Conservation (phyloP, 2,888 invertebrate genomes). For the Imbricaverruca yamaguchii region DNA sequence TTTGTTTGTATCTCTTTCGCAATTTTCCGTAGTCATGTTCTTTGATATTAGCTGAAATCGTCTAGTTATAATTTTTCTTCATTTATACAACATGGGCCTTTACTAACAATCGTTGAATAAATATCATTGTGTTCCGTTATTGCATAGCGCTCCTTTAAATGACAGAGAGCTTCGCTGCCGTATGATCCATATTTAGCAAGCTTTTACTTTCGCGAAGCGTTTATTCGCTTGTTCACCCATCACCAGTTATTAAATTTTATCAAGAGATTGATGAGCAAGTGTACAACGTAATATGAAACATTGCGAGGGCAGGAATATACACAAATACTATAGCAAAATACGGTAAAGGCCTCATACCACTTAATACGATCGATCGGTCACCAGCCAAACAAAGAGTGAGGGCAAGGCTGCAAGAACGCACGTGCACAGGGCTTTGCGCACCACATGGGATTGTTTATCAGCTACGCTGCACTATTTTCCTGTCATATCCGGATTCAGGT, state of each 20-base stretch:
- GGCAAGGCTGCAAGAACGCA: too few species aligned
- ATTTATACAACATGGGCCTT: too few species aligned
- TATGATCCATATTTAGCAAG: background rate
- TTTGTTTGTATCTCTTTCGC: background rate
- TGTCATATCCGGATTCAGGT: background rate
- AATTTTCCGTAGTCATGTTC: background rate
- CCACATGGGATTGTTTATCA: too few species aligned
- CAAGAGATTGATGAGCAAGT: background rate
- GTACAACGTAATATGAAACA: background rate
- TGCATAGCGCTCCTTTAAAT: background rate
- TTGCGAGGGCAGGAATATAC: too few species aligned
- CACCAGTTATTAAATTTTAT: background rate
- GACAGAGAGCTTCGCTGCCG: background rate
- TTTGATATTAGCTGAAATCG: background rate
- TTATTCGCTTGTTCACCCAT: background rate
- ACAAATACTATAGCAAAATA: background rate
- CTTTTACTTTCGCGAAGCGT: background rate
- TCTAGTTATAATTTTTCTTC: background rate
- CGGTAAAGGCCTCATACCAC: background rate
- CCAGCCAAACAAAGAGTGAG: background rate
- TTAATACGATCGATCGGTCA: background rate
- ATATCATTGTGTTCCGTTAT: background rate
- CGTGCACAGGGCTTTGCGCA: too few species aligned
- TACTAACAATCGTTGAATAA: background rate
- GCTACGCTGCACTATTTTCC: too few species aligned